phyloP scores from a whole-genome alignment of 2,888 invertebrate species.

The Zootermopsis nevadensis region DNA sequence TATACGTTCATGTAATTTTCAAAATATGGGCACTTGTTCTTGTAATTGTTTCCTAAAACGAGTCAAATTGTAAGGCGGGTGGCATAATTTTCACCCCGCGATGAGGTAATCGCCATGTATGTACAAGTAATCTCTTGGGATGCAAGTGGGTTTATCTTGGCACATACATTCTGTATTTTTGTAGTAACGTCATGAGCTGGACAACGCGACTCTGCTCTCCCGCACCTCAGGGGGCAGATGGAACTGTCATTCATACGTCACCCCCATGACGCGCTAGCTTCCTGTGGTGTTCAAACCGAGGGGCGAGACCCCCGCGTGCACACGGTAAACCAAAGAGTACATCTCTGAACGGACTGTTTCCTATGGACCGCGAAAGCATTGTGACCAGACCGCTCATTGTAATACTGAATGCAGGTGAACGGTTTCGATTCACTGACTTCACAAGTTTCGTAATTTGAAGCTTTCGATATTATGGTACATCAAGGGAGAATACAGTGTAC shows the following conservation, averaged over 20 bases:
- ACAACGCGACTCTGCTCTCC: not conserved
- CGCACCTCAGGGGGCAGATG: slow-evolving; percentile 6
- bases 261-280: slow-evolving; percentile 10
- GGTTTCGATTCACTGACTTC: not conserved
- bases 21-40: no score
- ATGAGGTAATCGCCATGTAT: no score
- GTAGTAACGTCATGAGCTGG: not conserved
- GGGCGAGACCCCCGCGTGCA: not conserved
- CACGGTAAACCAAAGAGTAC: not conserved
- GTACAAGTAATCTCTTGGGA: not conserved
- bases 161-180: not conserved
- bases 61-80: not conserved
- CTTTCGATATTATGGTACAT: not conserved
- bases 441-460: not conserved
- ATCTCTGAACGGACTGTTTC: not conserved
- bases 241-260: slow-evolving; percentile 25
- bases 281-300: not conserved
- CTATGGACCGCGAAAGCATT: not conserved
- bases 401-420: not conserved
- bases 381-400: not conserved
- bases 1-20: no score
- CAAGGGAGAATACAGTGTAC: not conserved
- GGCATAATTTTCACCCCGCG: not conserved
- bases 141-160: not conserved
- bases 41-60: no score